These are phyloP conservation scores for Lerista edwardsae DNA, from an alignment of 2,797 vertebrate species.

Conservation along the genomic window DNA sequence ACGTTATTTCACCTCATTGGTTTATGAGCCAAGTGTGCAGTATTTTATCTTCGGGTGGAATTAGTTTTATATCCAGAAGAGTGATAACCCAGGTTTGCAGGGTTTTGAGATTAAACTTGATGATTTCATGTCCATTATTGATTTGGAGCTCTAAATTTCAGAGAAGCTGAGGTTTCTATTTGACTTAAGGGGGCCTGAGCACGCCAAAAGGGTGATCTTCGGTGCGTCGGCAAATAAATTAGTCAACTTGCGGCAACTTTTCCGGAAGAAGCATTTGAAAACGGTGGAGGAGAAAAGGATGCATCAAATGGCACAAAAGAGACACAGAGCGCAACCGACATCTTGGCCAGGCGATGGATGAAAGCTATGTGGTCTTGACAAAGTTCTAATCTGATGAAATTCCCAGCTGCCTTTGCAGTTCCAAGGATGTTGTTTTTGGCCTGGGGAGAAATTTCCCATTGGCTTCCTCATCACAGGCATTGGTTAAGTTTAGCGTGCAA, in stretches of 20 bases:
- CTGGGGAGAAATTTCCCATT: too few relatives aligned
- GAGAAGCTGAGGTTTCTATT: conserved; percentile 62
- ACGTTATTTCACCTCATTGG: conserved; percentile 67
- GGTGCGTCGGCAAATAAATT: conserved; percentile 63
- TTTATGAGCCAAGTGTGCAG: conserved; percentile 62
- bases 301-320: neutral
- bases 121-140: conserved; percentile 72
- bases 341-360: neutral
- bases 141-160: conserved; percentile 66
- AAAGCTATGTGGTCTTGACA: too few relatives aligned
- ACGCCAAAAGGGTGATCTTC: conserved; percentile 57
- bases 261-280: conserved; percentile 37
- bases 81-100: conserved; percentile 62
- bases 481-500: too few relatives aligned
- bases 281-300: neutral
- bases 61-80: conserved; percentile 73
- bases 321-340: neutral
- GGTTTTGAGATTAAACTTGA: conserved; percentile 70
- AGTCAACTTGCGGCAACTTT: conserved; percentile 47
- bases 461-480: too few relatives aligned
- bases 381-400: neutral
- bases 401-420: neutral
- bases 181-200: conserved; percentile 70
- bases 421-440: too few relatives aligned
- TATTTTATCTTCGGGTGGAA: conserved; percentile 72